Base-by-base conservation (phyloP, 2,888 invertebrate genomes). In the Endotricha flammealis region DNA sequence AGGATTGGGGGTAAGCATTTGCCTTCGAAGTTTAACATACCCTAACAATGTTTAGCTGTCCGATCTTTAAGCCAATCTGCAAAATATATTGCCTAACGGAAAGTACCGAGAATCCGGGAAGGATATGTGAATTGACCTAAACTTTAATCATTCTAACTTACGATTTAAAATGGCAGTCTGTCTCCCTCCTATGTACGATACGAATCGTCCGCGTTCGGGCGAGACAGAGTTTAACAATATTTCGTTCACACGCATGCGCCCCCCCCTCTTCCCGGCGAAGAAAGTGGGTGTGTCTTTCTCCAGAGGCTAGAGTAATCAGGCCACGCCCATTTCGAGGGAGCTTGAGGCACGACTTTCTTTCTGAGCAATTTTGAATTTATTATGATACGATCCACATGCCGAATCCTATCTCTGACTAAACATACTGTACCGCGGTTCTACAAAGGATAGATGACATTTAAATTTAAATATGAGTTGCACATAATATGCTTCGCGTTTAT, bases 91-190 rank as follows among this genome's bases (percentile, higher is more conserved):
- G 25, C 14, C n/a, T n/a, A 7, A 10, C 9, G 20, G 4, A 10
- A 11, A 14, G 20, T n/a, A 16, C 32, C 23, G 12, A n/a, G 9
- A 13, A n/a, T 22, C 20, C 16, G 20, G n/a, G 20, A 33, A 32
- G 28, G 29, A 36, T 28, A 27, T 35, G 22, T 37, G 36, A 41
- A 42, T 42, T 42, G 42, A 42, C 42, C 28, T 32, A 32, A n/a
- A 25, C 23, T 17, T 25, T 37, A 35, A 38, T 30, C 33, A 30
- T 32, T 20, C 20, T 20, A 40, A 32, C 31, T 34, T 29, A 35
- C 17, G 29, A n/a, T n/a, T 41, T 9, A 20, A 20, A 2, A 16
- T 13, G 11, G 32, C 41, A 41, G 41, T 41, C 44, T 16, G 33
- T 39, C 38, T 44, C 41, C 41, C 41, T 38, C 41, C 36, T 39